These are phyloP conservation scores for Nesometra sesokonis DNA, from an alignment of 35 echinoderm and acorn worm species.

Conservation along the genomic window DNA sequence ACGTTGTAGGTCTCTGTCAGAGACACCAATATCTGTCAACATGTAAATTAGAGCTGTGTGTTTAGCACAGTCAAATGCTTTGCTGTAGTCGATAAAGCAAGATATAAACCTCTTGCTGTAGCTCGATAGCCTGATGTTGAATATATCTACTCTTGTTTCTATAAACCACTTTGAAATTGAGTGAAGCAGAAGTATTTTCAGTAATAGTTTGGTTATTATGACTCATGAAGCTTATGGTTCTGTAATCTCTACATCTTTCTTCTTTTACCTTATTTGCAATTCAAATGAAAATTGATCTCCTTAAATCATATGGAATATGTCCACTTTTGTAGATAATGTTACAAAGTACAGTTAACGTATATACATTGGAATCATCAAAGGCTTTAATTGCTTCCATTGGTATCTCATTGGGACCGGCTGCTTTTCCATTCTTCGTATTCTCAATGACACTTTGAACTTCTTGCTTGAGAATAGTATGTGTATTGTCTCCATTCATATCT, in stretches of 20 bases:
- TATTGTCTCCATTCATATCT: no score
- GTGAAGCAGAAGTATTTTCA: background rate
- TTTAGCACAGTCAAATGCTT: background rate
- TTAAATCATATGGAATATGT: background rate
- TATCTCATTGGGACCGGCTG: no score
- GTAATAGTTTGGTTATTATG: slow-evolving; percentile 7
- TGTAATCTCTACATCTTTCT: background rate
- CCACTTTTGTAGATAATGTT: background rate
- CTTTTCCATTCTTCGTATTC: no score
- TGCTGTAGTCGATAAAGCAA: slow-evolving; percentile 13
- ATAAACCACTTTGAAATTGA: slow-evolving; percentile 19
- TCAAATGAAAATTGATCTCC: background rate
- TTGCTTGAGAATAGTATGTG: no score
- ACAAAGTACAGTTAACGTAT: background rate
- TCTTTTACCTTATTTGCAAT: slow-evolving; percentile 17
- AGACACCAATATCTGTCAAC: background rate
- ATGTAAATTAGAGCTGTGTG: background rate
- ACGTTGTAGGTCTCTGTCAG: background rate
- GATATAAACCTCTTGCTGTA: background rate
- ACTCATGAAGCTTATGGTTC: slow-evolving; percentile 22
- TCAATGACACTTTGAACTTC: no score
- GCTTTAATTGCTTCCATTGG: background rate
- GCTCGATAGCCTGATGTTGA: slow-evolving; percentile 2
- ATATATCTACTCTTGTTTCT: slow-evolving; percentile 13
- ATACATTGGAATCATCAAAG: background rate